phyloP scores from a whole-genome alignment of 2,797 vertebrate species.

The Gallinago stenura region DNA sequence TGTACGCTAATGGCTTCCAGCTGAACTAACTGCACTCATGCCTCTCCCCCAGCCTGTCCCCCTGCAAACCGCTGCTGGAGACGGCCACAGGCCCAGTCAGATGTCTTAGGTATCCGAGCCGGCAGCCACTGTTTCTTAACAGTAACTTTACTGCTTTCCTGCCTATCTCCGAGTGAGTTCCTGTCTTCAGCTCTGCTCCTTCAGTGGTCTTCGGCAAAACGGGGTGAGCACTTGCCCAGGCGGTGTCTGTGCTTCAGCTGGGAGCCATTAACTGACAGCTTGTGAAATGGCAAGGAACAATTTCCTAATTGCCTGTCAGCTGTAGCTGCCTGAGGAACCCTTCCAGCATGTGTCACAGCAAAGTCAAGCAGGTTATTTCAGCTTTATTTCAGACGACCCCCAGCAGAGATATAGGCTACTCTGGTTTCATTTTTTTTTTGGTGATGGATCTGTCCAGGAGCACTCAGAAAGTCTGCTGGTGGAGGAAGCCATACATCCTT shows the following conservation, averaged over 20 bases:
- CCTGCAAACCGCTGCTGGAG: background rate
- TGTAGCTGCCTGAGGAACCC: constrained; percentile 32
- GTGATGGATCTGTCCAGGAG: background rate
- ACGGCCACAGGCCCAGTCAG: background rate
- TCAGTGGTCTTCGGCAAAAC: background rate
- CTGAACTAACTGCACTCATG: background rate
- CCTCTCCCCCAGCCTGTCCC: background rate
- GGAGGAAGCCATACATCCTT: background rate
- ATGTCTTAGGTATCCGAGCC: background rate
- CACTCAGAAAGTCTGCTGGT: background rate
- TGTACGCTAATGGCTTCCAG: constrained; percentile 53
- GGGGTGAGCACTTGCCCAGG: background rate
- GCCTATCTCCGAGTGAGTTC: background rate
- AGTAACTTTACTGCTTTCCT: background rate
- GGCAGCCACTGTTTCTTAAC: background rate
- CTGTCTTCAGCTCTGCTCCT: background rate
- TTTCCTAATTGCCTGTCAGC: constrained; percentile 69
- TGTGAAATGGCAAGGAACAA: constrained; percentile 61
- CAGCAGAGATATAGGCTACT: background rate
- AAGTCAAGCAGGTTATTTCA: constrained; percentile 43
- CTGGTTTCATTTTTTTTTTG: background rate
- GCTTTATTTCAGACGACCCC: constrained; percentile 19
- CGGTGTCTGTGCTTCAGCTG: constrained; percentile 50
- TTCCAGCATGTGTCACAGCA: constrained; percentile 27
- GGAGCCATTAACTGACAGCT: constrained; percentile 64